phyloP scores from a whole-genome alignment of 2,797 vertebrate species.

The Clamator glandarius region DNA sequence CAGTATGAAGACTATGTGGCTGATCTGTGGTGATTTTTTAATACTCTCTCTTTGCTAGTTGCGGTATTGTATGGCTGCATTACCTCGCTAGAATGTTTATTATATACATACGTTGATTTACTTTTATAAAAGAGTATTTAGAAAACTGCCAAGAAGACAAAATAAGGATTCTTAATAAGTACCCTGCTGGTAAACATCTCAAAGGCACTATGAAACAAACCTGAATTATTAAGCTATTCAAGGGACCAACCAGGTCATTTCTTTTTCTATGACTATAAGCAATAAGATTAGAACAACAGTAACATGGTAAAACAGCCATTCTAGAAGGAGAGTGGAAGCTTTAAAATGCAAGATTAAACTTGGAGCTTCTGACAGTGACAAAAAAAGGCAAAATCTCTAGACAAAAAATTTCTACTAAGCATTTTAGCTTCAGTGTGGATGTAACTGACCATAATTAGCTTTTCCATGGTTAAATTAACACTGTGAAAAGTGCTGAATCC shows the following conservation, averaged over 20 bases:
- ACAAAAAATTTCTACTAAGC: background rate
- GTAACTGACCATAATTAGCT: background rate
- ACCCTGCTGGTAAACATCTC: conserved; percentile 43
- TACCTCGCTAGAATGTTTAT: background rate
- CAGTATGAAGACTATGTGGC: background rate
- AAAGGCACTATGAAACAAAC: conserved; percentile 13
- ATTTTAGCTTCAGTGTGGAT: background rate
- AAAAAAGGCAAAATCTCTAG: background rate
- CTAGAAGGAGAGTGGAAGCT: background rate
- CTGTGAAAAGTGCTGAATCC: background rate
- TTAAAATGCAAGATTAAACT: background rate
- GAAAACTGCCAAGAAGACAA: conserved; percentile 23
- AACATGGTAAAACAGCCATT: background rate
- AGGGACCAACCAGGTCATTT: conserved; percentile 19
- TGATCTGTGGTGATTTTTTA: background rate
- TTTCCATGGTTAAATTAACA: conserved; percentile 18
- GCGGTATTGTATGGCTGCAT: background rate
- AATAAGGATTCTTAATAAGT: conserved; percentile 17
- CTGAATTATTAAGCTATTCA: conserved; percentile 47
- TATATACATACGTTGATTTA: background rate
- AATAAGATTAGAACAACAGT: conserved; percentile 13
- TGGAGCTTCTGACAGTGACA: background rate
- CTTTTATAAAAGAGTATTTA: background rate
- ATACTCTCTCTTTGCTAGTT: background rate
- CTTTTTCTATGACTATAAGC: background rate